phyloP scores from a whole-genome alignment of 2,113 vertebrate genomes.

The Corythornis cristatus region DNA sequence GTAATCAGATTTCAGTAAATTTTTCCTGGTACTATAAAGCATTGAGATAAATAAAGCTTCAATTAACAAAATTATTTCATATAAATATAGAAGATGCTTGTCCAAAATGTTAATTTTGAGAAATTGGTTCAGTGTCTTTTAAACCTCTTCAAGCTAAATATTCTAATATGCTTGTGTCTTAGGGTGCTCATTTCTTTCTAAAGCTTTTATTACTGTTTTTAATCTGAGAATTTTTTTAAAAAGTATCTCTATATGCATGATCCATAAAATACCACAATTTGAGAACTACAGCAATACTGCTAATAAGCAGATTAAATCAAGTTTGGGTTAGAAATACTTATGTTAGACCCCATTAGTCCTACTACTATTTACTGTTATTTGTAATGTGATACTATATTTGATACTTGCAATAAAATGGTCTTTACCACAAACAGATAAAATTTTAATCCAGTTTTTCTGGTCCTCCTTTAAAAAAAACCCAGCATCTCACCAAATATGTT shows the following conservation, averaged over 20 bases:
- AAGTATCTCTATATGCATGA: background rate
- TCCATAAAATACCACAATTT: background rate
- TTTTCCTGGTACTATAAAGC: background rate
- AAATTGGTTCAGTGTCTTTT: background rate
- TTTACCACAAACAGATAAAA: background rate
- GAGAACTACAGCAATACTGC: background rate
- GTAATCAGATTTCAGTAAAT: background rate
- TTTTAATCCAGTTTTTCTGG: background rate
- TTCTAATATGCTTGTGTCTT: background rate
- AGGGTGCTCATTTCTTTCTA: background rate
- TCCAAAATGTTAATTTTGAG: background rate
- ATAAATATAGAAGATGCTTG: background rate
- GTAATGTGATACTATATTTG: background rate
- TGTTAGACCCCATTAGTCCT: background rate
- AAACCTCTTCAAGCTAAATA: background rate
- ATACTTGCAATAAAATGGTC: background rate
- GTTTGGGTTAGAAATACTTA: background rate
- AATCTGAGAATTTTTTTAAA: background rate
- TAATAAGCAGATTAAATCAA: background rate
- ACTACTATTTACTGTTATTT: background rate
- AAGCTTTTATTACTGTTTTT: background rate
- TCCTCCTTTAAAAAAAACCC: conserved; percentile 4
- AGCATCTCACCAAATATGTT: background rate
- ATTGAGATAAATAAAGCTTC: background rate
- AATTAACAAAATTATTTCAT: background rate